Base-by-base conservation (phyloP, 2,888 invertebrate species). In the Drosophila peninsularis region DNA sequence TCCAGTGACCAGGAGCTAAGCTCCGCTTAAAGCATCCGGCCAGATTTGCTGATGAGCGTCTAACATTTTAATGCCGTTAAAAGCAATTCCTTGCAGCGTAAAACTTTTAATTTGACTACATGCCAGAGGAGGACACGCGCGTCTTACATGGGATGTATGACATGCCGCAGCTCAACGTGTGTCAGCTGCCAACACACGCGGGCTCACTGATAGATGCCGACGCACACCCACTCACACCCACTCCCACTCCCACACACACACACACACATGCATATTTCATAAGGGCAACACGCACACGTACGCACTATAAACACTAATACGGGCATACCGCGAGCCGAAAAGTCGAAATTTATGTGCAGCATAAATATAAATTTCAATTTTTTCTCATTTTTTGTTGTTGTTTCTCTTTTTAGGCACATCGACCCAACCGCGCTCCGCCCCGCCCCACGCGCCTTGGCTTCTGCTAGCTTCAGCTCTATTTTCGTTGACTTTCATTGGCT, bases 21-120 rank as follows among this genome's bases (percentile, higher is more conserved):
- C 1, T 9, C 30, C 9, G 14, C 32, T 3, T 2, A 14, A 44
- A 14, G 10, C 27, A 9, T 7, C 9, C 44, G 37, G 7, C 4
- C 19, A 13, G 49, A 49, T 49, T 49, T 32, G n/a, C 7, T 9
- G 27, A n/a, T 10, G 32, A n/a, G 19, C 45, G 41, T 47, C 47
- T 44, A 36, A 58, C 58, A 64, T 67, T 71, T 64, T 62, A 80
- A 80, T 87, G 78, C 67, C 67, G 67, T 70, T 79, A 87, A 83
- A 73, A 78, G 84, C 89, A 69, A 83, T 83, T 89, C 67, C 82
- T 75, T 89, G 81, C 75, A 62, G 14, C 62, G 79, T 57, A 62
- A 61, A 89, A 83, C 73, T 84, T 84, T 84, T 84, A 83, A 84
- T 84, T 84, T 87, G 84, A 89, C 87, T 89, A 89, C 85, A 75